These are phyloP conservation scores for Pantelozetes paolii DNA, from an alignment of 2,888 invertebrate genomes.

Conservation along the genomic window DNA sequence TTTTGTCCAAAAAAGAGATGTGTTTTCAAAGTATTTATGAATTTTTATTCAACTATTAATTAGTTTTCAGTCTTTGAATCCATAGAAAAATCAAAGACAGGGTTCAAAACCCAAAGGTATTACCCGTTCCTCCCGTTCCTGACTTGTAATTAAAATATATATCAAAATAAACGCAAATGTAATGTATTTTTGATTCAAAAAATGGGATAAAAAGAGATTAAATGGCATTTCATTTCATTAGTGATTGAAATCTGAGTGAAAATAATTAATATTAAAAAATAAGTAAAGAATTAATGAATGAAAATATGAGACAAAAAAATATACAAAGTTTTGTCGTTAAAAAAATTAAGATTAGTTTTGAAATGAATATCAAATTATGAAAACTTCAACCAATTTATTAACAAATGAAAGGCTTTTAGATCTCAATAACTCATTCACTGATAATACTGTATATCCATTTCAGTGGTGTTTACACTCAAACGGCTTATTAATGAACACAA, in stretches of 20 bases:
- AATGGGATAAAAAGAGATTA: background rate
- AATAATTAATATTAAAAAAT: conserved; percentile 10
- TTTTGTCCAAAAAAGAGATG: too few species aligned
- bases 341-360: conserved; percentile 26
- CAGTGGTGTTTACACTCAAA: too few species aligned
- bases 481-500: conserved; percentile 9
- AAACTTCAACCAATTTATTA: conserved; percentile 13
- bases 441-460: too few species aligned
- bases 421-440: background rate
- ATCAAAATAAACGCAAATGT: background rate
- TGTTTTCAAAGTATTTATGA: too few species aligned
- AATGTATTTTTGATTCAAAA: background rate
- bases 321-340: background rate
- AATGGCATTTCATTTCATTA: conserved; percentile 11
- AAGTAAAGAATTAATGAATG: background rate
- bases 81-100: background rate
- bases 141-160: background rate
- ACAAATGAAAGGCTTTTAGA: background rate
- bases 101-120: background rate
- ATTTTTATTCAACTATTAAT: too few species aligned
- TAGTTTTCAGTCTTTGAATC: background rate
- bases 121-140: background rate
- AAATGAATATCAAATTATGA: conserved; percentile 14
- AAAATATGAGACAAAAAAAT: conserved; percentile 9
- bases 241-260: conserved; percentile 1